A percentile compares a stretch with the other conserved stretches of the same genome.
Conservation (phyloP, 2,113 vertebrate species). For the Turnix velox region DNA sequence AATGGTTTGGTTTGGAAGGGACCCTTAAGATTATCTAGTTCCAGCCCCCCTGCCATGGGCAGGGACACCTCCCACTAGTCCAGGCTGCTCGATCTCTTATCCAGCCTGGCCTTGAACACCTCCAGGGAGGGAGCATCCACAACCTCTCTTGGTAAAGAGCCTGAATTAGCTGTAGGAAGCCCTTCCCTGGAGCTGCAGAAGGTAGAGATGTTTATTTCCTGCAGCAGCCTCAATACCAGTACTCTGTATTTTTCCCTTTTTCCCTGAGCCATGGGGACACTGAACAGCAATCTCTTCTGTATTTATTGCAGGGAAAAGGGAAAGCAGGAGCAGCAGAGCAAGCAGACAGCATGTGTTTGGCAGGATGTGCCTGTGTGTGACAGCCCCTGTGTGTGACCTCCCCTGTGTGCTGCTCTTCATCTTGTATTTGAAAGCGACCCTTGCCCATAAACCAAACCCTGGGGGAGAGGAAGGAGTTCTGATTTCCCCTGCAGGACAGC, state of each 20-base stretch:
- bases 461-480: not conserved
- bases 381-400: not conserved
- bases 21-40: no score
- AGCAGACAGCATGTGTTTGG: not conserved
- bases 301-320: not conserved
- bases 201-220: not conserved
- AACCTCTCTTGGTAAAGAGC: no score
- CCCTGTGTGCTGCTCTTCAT: not conserved
- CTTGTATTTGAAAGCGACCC: not conserved
- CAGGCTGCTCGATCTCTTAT: no score
- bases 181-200: not conserved
- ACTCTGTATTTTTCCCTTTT: not conserved
- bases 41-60: no score
- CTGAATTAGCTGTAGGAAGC: rapidly evolving
- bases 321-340: not conserved
- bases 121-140: no score
- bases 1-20: no score
- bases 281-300: not conserved
- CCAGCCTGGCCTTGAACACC: no score
- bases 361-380: not conserved
- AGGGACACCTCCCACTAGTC: no score
- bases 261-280: not conserved
- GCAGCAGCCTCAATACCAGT: no score
- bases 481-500: not conserved
- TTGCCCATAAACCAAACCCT: not conserved